These are phyloP conservation scores for Orchesella cincta DNA, from an alignment of 1,140 invertebrate species.

Conservation along the genomic window DNA sequence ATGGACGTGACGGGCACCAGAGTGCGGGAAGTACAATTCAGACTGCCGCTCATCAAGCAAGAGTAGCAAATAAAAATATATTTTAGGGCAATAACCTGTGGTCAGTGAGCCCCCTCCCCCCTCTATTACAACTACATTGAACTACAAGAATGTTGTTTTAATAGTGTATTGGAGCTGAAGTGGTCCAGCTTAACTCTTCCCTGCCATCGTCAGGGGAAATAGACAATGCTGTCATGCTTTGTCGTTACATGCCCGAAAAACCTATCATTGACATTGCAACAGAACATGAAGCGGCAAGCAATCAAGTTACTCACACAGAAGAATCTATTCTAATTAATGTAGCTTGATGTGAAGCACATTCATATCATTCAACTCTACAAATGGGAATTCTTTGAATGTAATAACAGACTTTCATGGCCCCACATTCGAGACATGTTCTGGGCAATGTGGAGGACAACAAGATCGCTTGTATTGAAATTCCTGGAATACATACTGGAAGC, in stretches of 20 bases:
- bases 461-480: conserved; percentile 71
- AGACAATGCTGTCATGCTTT: not conserved
- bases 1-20: not conserved
- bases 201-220: conserved; percentile 8
- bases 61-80: no score
- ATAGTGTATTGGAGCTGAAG: not conserved
- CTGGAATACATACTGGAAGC: conserved; percentile 63
- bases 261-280: not conserved
- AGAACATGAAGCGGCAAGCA: not conserved
- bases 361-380: no score
- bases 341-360: not conserved
- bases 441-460: conserved; percentile 91
- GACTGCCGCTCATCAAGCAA: no score
- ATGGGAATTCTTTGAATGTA: no score
- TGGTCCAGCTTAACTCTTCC: not conserved
- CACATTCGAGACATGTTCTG: conserved; percentile 84
- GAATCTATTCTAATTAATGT: not conserved
- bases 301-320: not conserved
- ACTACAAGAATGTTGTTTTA: no score
- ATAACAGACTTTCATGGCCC: conserved; percentile 92
- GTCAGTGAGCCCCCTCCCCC: no score
- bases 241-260: not conserved
- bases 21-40: no score
- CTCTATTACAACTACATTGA: no score
- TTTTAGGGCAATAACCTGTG: no score